Evolutionary conservation across 2,797 vertebrate species (phyloP), one percentile per base, ranked within the genome.

Genomic region (Steatocranus sp.): DNA sequence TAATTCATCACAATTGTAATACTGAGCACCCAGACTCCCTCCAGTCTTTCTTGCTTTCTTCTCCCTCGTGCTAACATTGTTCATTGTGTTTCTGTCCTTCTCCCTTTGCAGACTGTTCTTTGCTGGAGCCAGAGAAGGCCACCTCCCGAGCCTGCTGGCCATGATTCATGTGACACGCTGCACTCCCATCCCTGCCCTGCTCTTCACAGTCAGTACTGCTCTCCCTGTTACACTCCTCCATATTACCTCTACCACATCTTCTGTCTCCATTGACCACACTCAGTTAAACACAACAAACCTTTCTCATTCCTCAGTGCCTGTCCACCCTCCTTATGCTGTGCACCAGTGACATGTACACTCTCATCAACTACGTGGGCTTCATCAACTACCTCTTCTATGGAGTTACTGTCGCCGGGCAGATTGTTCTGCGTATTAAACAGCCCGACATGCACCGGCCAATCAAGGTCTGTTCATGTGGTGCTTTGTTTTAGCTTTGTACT

Each of bases 311-410:
- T 17, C 93, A 98, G 98, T 98, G 98, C 75, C 82, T 98, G 66
- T 98, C 98, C 73, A 98, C 98, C 3, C 94, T 99, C 86, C 95
- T 99, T 30, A 98, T 99, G 98, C 94, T 99, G 94, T 98, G 98
- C 94, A 98, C 98, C 88, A 97, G 97, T 11, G 98, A 99, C 95
- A 99, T 98, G 92, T 98, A 99, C 96, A 98, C 97, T 0, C 97
- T 99, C 81, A 99, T 99, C 93, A 98, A 98, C 95, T 98, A 99
- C 0, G 98, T 99, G 83, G 98, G 98, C 74, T 99, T 99, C 94
- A 98, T 98, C 95, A 99, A 99, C 96, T 98, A 99, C 96, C 96
- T 99, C 92, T 98, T 98, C 94, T 98, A 99, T 0, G 98, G 98
- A 15, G 97, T 99, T 85, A 98, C 98, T 3, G 95, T 99, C 2